Conservation (phyloP, 1,140 invertebrate species). For the Drosophila subpulchrella region DNA sequence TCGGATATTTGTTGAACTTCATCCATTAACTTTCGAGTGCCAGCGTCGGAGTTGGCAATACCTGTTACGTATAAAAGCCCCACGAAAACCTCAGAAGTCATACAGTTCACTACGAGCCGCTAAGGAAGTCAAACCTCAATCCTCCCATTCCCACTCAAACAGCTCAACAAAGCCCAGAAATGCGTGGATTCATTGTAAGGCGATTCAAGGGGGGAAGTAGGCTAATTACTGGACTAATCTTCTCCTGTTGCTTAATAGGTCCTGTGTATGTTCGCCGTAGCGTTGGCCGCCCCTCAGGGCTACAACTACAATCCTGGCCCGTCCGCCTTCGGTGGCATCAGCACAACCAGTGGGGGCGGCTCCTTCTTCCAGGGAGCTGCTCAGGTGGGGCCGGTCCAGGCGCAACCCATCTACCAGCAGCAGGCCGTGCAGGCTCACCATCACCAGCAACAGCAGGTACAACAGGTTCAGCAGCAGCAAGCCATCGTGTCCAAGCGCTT, state of each 20-base stretch:
- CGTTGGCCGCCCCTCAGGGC: conserved; percentile 79
- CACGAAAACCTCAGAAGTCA: conserved; percentile 51
- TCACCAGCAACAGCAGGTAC: conserved; percentile 52
- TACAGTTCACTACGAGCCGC: conserved; percentile 69
- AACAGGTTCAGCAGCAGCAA: conserved; percentile 66
- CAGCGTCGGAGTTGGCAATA: conserved; percentile 26
- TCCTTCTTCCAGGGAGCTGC: conserved; percentile 62
- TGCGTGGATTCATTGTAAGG: conserved; percentile 84
- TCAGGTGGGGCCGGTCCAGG: conserved; percentile 34
- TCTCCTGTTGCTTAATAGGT: conserved; percentile 38
- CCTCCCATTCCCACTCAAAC: conserved; percentile 33
- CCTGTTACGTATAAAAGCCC: conserved; percentile 67
- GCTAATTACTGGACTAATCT: conserved; percentile 8
- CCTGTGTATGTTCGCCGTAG: conserved; percentile 73
- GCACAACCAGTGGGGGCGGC: conserved; percentile 45
- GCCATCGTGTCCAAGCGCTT: conserved; percentile 86
- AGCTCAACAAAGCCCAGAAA: conserved; percentile 77
- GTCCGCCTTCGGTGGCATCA: conserved; percentile 60
- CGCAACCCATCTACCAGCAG: conserved; percentile 67
- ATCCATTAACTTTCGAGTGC: conserved; percentile 73
- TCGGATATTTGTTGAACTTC: conserved; percentile 64
- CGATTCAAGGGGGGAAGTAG: neutral
- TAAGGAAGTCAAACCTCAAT: conserved; percentile 50
- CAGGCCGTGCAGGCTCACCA: conserved; percentile 84
- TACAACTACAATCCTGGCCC: conserved; percentile 77